Evolutionary conservation across 2,888 invertebrate genomes (phyloP).

Genomic region (Drosophila paramelanica): DNA sequence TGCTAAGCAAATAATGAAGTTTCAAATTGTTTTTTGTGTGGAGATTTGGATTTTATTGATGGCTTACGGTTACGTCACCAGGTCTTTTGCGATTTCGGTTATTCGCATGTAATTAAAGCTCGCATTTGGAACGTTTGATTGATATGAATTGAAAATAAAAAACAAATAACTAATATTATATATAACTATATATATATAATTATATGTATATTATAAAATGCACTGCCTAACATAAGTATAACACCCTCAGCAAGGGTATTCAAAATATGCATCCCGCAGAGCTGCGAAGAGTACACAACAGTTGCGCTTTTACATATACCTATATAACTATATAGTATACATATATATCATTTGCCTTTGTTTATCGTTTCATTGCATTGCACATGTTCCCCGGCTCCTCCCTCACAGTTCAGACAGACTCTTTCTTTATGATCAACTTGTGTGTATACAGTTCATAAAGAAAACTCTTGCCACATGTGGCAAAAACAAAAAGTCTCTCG

Average conservation of each 20-base stretch:
- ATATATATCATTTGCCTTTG: conserved; percentile 54
- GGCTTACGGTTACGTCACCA: too few relatives aligned
- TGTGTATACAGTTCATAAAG: conserved; percentile 20
- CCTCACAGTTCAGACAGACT: conserved; percentile 17
- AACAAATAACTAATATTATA: too few relatives aligned
- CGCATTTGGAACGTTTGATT: too few relatives aligned
- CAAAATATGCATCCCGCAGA: conserved; percentile 17
- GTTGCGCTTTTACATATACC: conserved; percentile 65
- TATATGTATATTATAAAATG: not conserved
- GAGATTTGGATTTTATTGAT: too few relatives aligned
- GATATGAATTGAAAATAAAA: too few relatives aligned
- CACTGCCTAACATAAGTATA: not conserved
- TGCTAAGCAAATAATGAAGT: too few relatives aligned
- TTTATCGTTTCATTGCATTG: conserved; percentile 66
- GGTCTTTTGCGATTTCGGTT: too few relatives aligned
- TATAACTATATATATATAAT: too few relatives aligned
- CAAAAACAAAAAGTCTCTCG: conserved; percentile 24
- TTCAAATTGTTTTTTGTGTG: too few relatives aligned
- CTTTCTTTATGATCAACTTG: conserved; percentile 46
- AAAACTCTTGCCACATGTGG: conserved; percentile 33
- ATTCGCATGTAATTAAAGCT: too few relatives aligned
- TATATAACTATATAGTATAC: conserved; percentile 37
- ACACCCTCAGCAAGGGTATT: conserved; percentile 9
- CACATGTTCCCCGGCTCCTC: conserved; percentile 12
- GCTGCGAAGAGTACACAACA: conserved; percentile 25